Conservation (phyloP, 2,797 vertebrate species). For the Enoplosus armatus region DNA sequence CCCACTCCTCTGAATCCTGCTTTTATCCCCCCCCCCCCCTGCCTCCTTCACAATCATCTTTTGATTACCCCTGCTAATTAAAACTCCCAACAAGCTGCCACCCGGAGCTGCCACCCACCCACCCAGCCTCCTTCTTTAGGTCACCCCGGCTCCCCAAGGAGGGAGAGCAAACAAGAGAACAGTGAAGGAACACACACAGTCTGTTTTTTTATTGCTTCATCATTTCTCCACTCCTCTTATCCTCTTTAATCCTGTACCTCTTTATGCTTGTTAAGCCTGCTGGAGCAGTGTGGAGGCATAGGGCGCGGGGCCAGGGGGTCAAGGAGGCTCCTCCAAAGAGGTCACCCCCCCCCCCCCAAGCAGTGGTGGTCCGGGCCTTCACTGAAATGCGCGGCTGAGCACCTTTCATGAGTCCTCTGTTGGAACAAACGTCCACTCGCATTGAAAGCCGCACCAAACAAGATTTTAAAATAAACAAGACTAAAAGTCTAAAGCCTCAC, state of each 20-base stretch:
- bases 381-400: slow-evolving; percentile 40
- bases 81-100: slow-evolving; percentile 94
- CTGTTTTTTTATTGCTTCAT: slow-evolving; percentile 80
- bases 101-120: slow-evolving; percentile 87
- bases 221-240: slow-evolving; percentile 86
- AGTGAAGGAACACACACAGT: slow-evolving; percentile 78
- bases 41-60: slow-evolving; percentile 88
- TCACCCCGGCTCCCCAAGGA: slow-evolving; percentile 78
- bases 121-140: slow-evolving; percentile 81
- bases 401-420: slow-evolving; percentile 58
- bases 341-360: slow-evolving; percentile 33
- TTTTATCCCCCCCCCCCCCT: slow-evolving; percentile 63
- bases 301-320: slow-evolving; percentile 70
- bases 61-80: slow-evolving; percentile 95
- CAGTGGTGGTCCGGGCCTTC: slow-evolving; percentile 50
- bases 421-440: slow-evolving; percentile 56
- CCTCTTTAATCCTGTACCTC: slow-evolving; percentile 89
- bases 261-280: slow-evolving; percentile 75
- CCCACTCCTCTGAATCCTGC: slow-evolving; percentile 61
- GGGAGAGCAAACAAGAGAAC: slow-evolving; percentile 76
- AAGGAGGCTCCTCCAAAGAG: slow-evolving; percentile 66
- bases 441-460: slow-evolving; percentile 46
- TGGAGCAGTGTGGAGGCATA: slow-evolving; percentile 62
- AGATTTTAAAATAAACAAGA: slow-evolving; percentile 48
- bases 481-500: slow-evolving; percentile 27